A percentile compares a stretch with the other conserved stretches of the same genome.
Conservation (phyloP, 2,888 invertebrate genomes). For the Chaetogeoica ovagalla region DNA sequence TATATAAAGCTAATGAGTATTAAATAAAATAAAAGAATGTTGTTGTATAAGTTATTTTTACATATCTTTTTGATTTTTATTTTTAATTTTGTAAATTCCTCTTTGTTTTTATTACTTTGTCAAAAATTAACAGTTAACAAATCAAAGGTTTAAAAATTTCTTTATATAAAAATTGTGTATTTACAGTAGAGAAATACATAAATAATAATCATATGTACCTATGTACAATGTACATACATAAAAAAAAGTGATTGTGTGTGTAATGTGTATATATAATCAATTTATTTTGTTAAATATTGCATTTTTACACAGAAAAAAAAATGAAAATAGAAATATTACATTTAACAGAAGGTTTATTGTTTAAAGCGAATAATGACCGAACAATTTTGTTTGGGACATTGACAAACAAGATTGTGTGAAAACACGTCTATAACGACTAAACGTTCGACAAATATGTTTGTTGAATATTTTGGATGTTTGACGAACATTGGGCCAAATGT, state of each 20-base stretch:
- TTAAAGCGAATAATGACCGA: no score
- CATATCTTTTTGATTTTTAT: no score
- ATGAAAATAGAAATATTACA: conserved; percentile 37
- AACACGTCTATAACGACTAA: no score
- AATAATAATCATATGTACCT: conserved; percentile 25
- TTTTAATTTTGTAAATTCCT: no score
- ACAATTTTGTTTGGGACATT: no score
- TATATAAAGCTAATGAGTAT: neutral
- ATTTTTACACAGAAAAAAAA: conserved; percentile 20
- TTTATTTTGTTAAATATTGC: conserved; percentile 10
- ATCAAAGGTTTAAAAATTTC: conserved; percentile 23
- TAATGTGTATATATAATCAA: neutral
- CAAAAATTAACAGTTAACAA: conserved; percentile 29
- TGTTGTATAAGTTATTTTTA: no score
- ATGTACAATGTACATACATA: conserved; percentile 4
- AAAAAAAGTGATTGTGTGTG: conserved; percentile 35
- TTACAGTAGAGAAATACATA: conserved; percentile 35
- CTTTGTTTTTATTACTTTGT: no score
- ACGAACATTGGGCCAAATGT: no score
- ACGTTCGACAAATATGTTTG: no score
- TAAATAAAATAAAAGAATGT: conserved; percentile 33
- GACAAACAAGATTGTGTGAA: no score
- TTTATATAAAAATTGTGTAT: conserved; percentile 39
- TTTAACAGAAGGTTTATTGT: conserved; percentile 45
- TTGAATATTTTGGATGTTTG: no score